Evolutionary conservation across 2,113 vertebrate genomes (phyloP).

Genomic region (Centropristis striata): DNA sequence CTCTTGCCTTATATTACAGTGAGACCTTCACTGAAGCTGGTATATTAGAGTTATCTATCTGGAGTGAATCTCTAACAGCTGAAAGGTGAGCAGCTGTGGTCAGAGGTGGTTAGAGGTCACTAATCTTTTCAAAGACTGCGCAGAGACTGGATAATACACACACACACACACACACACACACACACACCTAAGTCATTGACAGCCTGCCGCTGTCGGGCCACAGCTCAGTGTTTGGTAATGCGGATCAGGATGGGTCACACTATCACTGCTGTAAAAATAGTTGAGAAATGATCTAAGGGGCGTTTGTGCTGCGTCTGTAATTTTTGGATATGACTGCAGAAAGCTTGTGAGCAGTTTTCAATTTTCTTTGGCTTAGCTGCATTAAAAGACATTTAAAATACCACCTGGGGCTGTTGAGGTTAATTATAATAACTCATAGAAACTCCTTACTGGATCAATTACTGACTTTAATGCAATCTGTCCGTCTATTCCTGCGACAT

Average conservation of each 20-base stretch:
- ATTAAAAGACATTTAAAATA: not conserved
- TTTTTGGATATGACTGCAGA: not conserved
- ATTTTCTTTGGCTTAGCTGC: not conserved
- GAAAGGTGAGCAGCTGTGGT: slow-evolving; percentile 30
- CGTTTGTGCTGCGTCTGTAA: not conserved
- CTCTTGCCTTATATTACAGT: not conserved
- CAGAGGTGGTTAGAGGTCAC: slow-evolving; percentile 34
- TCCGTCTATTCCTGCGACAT: not conserved
- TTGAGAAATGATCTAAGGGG: not conserved
- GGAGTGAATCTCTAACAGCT: slow-evolving; percentile 28
- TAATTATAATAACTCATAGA: not conserved
- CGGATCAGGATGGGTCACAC: not conserved
- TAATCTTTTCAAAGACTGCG: not conserved
- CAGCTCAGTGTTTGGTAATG: slow-evolving; percentile 17
- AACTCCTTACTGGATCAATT: not conserved
- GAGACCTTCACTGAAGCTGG: slow-evolving; percentile 6
- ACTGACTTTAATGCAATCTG: not conserved
- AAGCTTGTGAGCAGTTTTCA: too few species aligned
- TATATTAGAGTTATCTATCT: slow-evolving; percentile 17
- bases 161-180: slow-evolving; percentile 10
- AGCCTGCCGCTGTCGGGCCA: not conserved
- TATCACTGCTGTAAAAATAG: not conserved
- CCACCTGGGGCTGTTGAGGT: not conserved
- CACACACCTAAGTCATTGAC: not conserved
- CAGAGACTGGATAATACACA: slow-evolving; percentile 11